Base-by-base conservation (phyloP, 1,140 invertebrate genomes). In the Eufriesea mexicana region DNA sequence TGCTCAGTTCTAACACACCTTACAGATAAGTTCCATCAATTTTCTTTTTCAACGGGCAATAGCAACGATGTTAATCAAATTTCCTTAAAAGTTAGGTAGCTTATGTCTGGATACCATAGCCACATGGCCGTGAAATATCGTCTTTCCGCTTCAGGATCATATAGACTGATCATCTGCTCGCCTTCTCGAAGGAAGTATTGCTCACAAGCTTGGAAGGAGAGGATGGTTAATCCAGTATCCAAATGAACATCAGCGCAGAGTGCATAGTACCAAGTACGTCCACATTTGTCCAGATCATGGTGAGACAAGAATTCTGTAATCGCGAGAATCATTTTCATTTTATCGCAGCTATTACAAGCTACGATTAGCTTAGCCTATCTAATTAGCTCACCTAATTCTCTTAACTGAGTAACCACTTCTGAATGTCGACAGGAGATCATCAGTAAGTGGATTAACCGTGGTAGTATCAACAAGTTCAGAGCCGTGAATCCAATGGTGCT, bases 241-340 rank as follows among this genome's bases (percentile, higher is more conserved):
- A 95, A 84, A 70, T 95, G 91, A n/a, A 95, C 84, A 57, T 93
- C 93, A 6, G 95, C 84, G 70, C 94, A 94, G 8, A 95, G 86
- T 0, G 94, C 92, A 83, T 94, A 94, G 84, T 95, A 95, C 95
- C 95, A 95, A 35, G 92, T 92, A 49, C 87, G 89, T 81, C 93
- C 93, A 5, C 94, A 95, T 89, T 94, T 94, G 84, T 95, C 95
- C 55, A 91, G 78, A 77, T 94, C 90, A 55, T 92, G 89, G 55
- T 86, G 84, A 5, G 93, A 90, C 23, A 92, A 84, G 54, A 92
- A 93, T 89, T 95, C 93, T 94, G 47, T 12, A 35, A 64, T 70
- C 20, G 25, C 12, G 5, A 2, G 16, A 54, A 55, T 35, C 23
- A 51, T 25, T 57, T 47, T 25, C 18, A 83, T 16, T 54, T 25